Base-by-base conservation (phyloP, 2,888 invertebrate genomes). In the Acrobasis consociella region DNA sequence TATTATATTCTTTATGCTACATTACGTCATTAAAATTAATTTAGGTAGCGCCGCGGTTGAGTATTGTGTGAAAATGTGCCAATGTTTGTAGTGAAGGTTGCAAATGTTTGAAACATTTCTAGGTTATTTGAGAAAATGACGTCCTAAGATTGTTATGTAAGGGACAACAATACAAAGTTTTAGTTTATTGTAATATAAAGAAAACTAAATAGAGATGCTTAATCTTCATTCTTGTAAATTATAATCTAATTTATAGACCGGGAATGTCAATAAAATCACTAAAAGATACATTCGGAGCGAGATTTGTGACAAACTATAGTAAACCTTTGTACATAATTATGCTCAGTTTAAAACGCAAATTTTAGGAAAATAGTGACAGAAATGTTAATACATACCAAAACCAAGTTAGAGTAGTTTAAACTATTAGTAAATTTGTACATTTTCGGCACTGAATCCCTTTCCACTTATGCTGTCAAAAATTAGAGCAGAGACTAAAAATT, bases 371-470 rank as follows among this genome's bases (percentile, higher is more conserved):
- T 13, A n/a, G 5, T n/a, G 49, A 62, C 65, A 62, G 55, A 42
- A 42, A 22, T 62, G 46, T 31, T 58, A 69, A 64, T 74, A 87
- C 86, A 65, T 83, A 90, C 90, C 87, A 91, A 83, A 76, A 90
- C 78, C 72, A 91, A 82, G 78, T 83, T 86, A 74, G 84, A 68
- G 82, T 86, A 89, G 70, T 84, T 67, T 82, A 92, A 78, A 81
- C 86, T 82, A 70, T 83, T 88, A 67, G 87, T 83, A 82, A 92
- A 87, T 91, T 85, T 89, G 69, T 86, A 89, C 92, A 92, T 92
- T 91, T 91, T 91, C 86, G 86, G 84, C 83, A 85, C 81, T 65
- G 80, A 85, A 84, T 78, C 80, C 82, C 83, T 78, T 77, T 82
- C 77, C 80, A 81, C 84, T 85, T 75, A 81, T 80, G 79, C 83